Percentiles rank a stretch among this genome's conserved stretches.
Conservation (phyloP, 2,113 vertebrate genomes). For the Apistogramma diplotaenia region DNA sequence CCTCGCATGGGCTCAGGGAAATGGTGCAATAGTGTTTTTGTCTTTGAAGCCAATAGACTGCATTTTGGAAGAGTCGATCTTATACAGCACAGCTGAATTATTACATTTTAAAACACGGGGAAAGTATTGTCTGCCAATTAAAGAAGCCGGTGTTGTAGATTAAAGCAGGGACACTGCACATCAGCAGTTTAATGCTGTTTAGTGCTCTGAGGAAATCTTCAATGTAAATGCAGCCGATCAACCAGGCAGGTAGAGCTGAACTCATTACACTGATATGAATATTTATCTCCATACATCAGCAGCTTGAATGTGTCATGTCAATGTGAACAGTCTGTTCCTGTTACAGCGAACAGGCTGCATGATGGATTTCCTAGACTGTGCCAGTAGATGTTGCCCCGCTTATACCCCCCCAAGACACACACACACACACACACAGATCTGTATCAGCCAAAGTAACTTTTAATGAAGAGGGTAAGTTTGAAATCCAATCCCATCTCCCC, state of each 20-base stretch:
- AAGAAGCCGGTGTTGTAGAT: not conserved
- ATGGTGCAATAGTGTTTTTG: not conserved
- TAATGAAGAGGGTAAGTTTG: constrained; percentile 25
- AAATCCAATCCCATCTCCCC: not conserved
- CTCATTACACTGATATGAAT: not conserved
- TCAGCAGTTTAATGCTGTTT: not conserved
- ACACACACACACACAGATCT: not conserved
- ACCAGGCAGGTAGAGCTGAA: not conserved
- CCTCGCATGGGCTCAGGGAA: too few species aligned
- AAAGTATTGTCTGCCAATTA: not conserved
- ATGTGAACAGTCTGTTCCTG: not conserved
- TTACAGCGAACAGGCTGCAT: not conserved
- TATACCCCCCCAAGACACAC: too few species aligned
- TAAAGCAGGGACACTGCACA: too few species aligned
- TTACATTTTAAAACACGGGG: not conserved
- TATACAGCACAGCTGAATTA: too few species aligned
- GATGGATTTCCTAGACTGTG: not conserved
- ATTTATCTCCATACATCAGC: not conserved
- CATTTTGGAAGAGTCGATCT: not conserved
- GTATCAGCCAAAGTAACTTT: constrained; percentile 19
- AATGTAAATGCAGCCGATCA: not conserved
- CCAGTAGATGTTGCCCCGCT: not conserved
- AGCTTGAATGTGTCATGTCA: not conserved
- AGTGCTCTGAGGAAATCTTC: not conserved
- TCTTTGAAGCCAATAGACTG: not conserved